Base-by-base conservation (phyloP, 2,113 vertebrate genomes). In the Eupsittula cactorum region DNA sequence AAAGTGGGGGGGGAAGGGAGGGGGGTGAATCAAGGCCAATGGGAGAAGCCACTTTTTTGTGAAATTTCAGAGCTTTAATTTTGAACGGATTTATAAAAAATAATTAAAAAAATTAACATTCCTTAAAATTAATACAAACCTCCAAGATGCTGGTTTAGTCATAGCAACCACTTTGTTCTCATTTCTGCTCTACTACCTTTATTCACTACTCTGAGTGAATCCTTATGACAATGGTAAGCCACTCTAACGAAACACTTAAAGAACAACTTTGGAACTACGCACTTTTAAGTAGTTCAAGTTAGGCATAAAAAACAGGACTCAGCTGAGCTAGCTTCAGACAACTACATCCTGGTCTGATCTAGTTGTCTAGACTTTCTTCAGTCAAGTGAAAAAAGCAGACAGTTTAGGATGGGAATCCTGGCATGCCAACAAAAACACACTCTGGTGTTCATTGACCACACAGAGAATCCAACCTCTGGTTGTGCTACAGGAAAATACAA, bases 1-100 rank as follows among this genome's bases (percentile, higher is more conserved):
- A 15, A 23, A 19, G 3, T 10, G 2, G 12, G 39, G 16, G 8
- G 5, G n/a, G 11, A 2, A 2, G 49, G 14, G 49, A 7, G 23
- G 11, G 11, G 31, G 53, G 10, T 12, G 31, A 8, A 44, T 25
- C 35, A 35, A 21, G 25, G 31, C 3, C 20, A 46, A 76, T 28
- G 35, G 76, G 6, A 79, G 4, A 8, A 20, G 3, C 3, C 4
- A 16, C 35, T 52, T 59, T 52, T 24, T n/a, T 3, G 13, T n/a
- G 25, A 71, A 11, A 53, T 86, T 60, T 39, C 71, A 47, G 20
- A 41, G 14, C 9, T 92, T 70, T 50, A 35, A 17, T 10, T 50
- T 31, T 23, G 9, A 88, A 16, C 3, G 53, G 7, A 49, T 23
- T 16, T 11, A 28, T 23, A 28, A 21, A 47, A 73, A 10, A 29